Conservation (phyloP, 2,113 vertebrate genomes). For the Synodontis membranacea region DNA sequence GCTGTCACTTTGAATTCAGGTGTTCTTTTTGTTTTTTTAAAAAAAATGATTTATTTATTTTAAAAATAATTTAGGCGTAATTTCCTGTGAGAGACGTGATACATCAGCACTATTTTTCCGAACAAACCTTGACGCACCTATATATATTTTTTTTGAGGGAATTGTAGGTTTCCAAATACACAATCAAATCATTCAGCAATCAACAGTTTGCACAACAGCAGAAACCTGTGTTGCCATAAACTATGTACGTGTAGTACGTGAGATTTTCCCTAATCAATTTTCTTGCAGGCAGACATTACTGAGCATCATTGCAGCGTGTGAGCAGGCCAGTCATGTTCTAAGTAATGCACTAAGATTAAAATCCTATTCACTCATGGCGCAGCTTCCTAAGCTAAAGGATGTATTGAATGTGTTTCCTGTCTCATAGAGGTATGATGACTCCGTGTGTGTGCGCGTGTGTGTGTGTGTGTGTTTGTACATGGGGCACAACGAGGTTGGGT, state of each 20-base stretch:
- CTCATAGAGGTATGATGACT: background rate
- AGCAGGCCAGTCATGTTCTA: background rate
- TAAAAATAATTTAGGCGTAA: no score
- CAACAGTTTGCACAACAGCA: background rate
- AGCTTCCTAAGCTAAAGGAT: constrained; percentile 11
- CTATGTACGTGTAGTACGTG: background rate
- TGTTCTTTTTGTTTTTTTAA: background rate
- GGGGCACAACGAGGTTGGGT: background rate
- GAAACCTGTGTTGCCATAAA: constrained; percentile 7
- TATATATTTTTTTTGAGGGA: background rate
- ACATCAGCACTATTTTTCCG: background rate
- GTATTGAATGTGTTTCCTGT: constrained; percentile 21
- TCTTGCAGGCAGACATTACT: background rate
- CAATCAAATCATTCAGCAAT: background rate
- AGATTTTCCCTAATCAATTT: background rate
- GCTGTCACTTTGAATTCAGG: background rate
- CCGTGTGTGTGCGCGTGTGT: background rate
- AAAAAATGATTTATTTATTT: no score
- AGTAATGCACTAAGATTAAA: background rate
- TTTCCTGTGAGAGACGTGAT: constrained; percentile 21
- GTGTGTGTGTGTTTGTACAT: background rate
- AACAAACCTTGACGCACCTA: background rate
- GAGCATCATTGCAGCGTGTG: background rate
- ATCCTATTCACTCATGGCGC: background rate
- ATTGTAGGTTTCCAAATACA: background rate